phyloP scores from a whole-genome alignment of 2,888 invertebrate genomes.

The Amphimallon solstitiale region DNA sequence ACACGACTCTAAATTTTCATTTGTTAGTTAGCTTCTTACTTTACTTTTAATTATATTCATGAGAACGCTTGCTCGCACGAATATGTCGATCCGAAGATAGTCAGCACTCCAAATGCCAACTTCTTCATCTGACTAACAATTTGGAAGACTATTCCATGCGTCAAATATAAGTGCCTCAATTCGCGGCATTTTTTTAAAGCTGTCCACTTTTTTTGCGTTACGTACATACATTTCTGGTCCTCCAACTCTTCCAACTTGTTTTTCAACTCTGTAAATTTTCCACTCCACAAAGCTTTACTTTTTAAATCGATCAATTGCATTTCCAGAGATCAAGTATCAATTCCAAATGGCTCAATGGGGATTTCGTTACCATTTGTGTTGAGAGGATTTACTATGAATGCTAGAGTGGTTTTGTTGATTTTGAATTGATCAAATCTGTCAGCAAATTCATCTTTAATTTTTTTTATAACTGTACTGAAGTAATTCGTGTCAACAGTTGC shows the following conservation, averaged over 20 bases:
- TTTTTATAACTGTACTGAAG: constrained; percentile 39
- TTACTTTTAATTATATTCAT: constrained; percentile 47
- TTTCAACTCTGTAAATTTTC: constrained; percentile 48
- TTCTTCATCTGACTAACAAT: constrained; percentile 23
- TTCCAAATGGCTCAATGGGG: constrained; percentile 48
- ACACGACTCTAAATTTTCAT: constrained; percentile 41
- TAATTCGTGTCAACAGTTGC: constrained; percentile 42
- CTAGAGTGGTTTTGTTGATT: constrained; percentile 46
- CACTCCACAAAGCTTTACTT: constrained; percentile 51
- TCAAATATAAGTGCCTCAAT: too few relatives aligned
- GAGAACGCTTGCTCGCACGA: constrained; percentile 47
- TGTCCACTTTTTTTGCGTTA: constrained; percentile 49
- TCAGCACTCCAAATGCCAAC: constrained; percentile 37
- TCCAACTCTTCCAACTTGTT: constrained; percentile 51
- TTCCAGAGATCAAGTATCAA: constrained; percentile 46
- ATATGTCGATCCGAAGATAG: constrained; percentile 43
- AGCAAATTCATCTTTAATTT: constrained; percentile 46
- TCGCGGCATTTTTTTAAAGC: constrained; percentile 46
- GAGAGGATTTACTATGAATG: constrained; percentile 49
- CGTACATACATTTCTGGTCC: constrained; percentile 40
- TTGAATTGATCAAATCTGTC: constrained; percentile 46
- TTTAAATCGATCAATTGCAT: constrained; percentile 51
- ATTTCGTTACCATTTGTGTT: constrained; percentile 48
- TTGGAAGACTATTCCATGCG: too few relatives aligned
- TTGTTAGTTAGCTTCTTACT: constrained; percentile 44